These are phyloP conservation scores for Molothrus aeneus DNA, from an alignment of 2,797 vertebrate genomes.

Conservation along the genomic window DNA sequence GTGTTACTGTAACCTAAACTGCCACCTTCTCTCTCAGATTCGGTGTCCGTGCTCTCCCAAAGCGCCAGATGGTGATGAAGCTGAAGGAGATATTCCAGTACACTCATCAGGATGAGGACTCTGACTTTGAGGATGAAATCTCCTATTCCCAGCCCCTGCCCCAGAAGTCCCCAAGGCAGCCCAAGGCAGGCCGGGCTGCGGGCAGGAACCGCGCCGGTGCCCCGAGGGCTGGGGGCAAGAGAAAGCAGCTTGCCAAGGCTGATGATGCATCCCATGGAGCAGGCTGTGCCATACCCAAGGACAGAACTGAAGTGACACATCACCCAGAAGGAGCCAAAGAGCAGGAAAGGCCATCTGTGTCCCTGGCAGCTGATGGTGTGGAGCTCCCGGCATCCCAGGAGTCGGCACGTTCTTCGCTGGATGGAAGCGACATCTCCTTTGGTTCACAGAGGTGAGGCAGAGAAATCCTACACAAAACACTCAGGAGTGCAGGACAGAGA, in stretches of 20 bases:
- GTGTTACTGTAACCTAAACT: not conserved
- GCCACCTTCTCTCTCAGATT: slow-evolving; percentile 77
- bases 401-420: slow-evolving; percentile 79
- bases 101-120: slow-evolving; percentile 88
- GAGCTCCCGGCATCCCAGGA: slow-evolving; percentile 81
- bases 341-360: not conserved
- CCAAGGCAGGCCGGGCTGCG: not conserved
- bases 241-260: not conserved
- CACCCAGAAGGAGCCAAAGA: not conserved
- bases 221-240: not conserved
- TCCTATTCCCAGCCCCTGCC: slow-evolving; percentile 36
- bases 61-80: slow-evolving; percentile 94
- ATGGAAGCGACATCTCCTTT: slow-evolving; percentile 80
- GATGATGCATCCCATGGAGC: not conserved
- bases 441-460: slow-evolving; percentile 82
- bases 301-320: not conserved
- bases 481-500: not conserved
- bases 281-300: not conserved
- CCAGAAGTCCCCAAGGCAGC: not conserved
- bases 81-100: slow-evolving; percentile 97
- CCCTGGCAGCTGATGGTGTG: not conserved
- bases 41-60: slow-evolving; percentile 91
- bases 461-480: not conserved
- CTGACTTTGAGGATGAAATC: slow-evolving; percentile 81
- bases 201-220: not conserved